Base-by-base conservation (phyloP, 2,888 invertebrate species). In the Colostygia pectinataria region DNA sequence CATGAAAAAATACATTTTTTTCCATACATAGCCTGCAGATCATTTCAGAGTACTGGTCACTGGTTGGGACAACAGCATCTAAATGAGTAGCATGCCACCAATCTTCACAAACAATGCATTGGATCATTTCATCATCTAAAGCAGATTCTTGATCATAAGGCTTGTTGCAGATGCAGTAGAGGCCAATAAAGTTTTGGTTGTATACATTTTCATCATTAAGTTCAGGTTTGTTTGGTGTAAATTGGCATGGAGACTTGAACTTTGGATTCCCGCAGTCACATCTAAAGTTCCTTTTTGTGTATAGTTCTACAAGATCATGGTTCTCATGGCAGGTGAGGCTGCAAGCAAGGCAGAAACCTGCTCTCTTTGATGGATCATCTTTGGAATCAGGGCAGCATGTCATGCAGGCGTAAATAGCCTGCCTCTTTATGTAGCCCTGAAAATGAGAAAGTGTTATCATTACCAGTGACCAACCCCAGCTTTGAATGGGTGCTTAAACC, bases 91-190 rank as follows among this genome's bases (percentile, higher is more conserved):
- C 92, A 88, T 99, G 99, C 68, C 94, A 97, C 99, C 99, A 99
- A 80, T 99, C 99, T 79, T 99, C 99, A 80, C 99, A 99, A 42
- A 98, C 89, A 32, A 96, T 91, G 73, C 99, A 99, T 75, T 99
- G 99, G 37, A 98, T 93, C 99, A 99, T 99, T 66, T 96, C 95
- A 84, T 98, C 98, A 42, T 95, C 95, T 25, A 92, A 83, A 2
- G 92, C 91, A 71, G 94, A 93, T 6, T 98, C 97, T 0, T 95
- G 95, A 83, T 99, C 99, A 83, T 99, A 99, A 0, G 98, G 98
- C 43, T 97, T 92, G 28, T 94, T 90, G 77, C 99, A 99, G 7
- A 89, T 93, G 75, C 99, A 99, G 81, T 99, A 99, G 1, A 95
- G 74, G 0, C 99, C 99, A 67, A 92, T 92, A 72, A 98, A 99